These are phyloP conservation scores for Lissocephala sabroskyi DNA, from an alignment of 2,888 invertebrate species.

Conservation along the genomic window DNA sequence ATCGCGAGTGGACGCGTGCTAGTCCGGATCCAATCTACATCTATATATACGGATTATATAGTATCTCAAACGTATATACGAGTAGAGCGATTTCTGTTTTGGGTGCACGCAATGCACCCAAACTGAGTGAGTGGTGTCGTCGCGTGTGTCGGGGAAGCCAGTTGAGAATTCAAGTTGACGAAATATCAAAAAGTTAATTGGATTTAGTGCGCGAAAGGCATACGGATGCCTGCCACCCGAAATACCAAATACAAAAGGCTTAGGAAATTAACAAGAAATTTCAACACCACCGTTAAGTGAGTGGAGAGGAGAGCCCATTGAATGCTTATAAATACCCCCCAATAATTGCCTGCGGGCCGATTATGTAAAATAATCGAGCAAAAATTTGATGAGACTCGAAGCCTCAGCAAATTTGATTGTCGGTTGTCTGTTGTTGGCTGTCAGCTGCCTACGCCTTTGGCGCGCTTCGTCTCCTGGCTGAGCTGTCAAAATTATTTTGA, in stretches of 20 bases:
- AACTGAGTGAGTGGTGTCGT: slow-evolving; percentile 33
- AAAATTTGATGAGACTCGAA: not conserved
- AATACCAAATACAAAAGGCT: slow-evolving; percentile 42
- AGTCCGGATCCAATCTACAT: no score
- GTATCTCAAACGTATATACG: slow-evolving; percentile 24
- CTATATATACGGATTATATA: slow-evolving; percentile 10
- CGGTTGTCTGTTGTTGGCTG: no score
- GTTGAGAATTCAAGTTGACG: not conserved
- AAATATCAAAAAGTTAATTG: not conserved
- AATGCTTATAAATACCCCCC: slow-evolving; percentile 5
- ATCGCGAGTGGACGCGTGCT: slow-evolving; percentile 66
- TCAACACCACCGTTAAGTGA: slow-evolving; percentile 36
- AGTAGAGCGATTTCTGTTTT: slow-evolving; percentile 20
- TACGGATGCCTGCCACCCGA: slow-evolving; percentile 28
- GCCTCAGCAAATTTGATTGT: no score
- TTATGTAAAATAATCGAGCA: slow-evolving; percentile 44
- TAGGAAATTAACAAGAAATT: slow-evolving; percentile 35
- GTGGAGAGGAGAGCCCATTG: slow-evolving; percentile 22
- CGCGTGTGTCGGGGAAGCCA: slow-evolving; percentile 12
- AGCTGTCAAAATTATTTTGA: slow-evolving; percentile 56
- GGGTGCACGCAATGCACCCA: slow-evolving; percentile 13
- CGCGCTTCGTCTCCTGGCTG: no score
- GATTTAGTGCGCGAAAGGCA: slow-evolving; percentile 25
- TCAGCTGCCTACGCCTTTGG: not conserved
- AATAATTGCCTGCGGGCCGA: slow-evolving; percentile 38